Base-by-base conservation (phyloP, 2,797 vertebrate genomes). In the Leucoraja ocellata region DNA sequence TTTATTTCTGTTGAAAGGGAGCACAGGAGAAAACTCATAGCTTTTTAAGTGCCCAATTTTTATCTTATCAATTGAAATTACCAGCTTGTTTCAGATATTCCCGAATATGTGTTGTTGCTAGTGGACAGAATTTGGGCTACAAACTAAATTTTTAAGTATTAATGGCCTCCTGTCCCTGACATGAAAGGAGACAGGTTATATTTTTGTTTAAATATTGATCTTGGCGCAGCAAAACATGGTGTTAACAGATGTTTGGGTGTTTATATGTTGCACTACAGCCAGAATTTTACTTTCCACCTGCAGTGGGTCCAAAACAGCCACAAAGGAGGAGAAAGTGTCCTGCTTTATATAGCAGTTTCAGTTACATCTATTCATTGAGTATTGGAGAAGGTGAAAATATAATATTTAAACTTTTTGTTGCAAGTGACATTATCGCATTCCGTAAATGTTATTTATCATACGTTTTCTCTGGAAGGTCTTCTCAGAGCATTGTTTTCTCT, bases 171-270 rank as follows among this genome's bases (percentile, higher is more conserved):
- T 68, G 63, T 88, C 63, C n/a, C 63, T 68, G 84, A 68, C 63
- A 88, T 88, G n/a, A 88, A 88, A 88, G n/a, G 61, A 68, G 61
- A 88, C 16, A 68, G 63, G 84, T 68, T 88, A 16, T 88, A 88
- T 36, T 88, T 88, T 88, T 88, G 32, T 68, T 88, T 68, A 88
- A 88, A 68, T 88, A 68, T 68, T 88, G 63, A 88, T 88, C 8
- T 88, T 88, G 84, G 84, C n/a, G 1, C 58, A 32, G 84, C 7
- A 36, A 63, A 88, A 88, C 32, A 88, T 88, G 63, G 84, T 88
- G 84, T 88, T 88, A 88, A 65, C 84, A 88, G 84, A 88, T 88
- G 84, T 65, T 88, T 88, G 84, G 61, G n/a, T 88, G 84, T 88
- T 88, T 68, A 88, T 88, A 23, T 88, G 36, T 88, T 65, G 84